phyloP scores from a whole-genome alignment of 2,113 vertebrate genomes.

The Serinus canaria region DNA sequence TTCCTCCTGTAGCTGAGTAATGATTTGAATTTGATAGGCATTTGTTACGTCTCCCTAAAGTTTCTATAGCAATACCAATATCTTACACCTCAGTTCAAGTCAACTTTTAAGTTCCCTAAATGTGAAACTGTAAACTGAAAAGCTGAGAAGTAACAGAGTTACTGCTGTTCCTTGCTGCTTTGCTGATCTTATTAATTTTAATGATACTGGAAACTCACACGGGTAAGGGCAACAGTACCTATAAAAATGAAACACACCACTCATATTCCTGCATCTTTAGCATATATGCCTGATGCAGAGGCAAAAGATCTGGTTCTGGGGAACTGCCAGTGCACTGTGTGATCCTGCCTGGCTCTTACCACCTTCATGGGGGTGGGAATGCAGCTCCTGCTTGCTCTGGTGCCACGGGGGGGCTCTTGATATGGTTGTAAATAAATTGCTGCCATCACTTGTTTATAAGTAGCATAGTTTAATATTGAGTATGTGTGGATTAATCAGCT shows the following conservation, averaged over 20 bases:
- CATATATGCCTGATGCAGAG: not conserved
- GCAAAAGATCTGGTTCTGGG: not conserved
- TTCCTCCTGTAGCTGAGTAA: not conserved
- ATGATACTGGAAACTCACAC: not conserved
- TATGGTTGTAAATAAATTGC: not conserved
- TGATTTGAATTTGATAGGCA: not conserved
- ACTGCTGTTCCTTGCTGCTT: not conserved
- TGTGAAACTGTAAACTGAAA: not conserved
- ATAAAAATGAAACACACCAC: not conserved
- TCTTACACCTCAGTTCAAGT: not conserved
- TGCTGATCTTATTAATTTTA: not conserved
- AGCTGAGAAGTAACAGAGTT: not conserved
- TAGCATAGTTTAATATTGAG: not conserved
- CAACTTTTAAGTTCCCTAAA: not conserved
- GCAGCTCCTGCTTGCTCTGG: not conserved
- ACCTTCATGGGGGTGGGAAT: not conserved
- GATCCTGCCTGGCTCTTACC: not conserved
- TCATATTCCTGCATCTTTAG: not conserved
- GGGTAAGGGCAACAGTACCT: not conserved
- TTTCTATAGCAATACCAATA: not conserved
- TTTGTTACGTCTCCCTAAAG: not conserved
- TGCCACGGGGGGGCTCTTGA: not conserved
- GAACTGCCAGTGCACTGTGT: not conserved
- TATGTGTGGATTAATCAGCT: not conserved
- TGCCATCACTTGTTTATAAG: not conserved